phyloP scores from a whole-genome alignment of 1,140 invertebrate genomes.

The Odontomachus brunneus region DNA sequence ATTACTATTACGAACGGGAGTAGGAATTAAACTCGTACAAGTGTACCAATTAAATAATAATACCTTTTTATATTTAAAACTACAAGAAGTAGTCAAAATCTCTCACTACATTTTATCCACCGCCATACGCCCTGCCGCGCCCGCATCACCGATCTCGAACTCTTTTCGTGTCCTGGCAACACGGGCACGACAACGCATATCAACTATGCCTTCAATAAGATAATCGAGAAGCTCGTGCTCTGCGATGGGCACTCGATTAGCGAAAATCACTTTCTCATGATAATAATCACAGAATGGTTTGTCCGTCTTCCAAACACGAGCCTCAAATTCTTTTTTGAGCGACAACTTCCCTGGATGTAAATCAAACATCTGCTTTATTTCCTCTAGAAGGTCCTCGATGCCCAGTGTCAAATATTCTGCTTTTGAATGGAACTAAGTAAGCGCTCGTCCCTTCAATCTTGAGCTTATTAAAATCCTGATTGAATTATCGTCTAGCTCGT shows the following conservation, averaged over 20 bases:
- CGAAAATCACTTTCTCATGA: slow-evolving; percentile 2
- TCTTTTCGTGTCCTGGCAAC: too few species aligned
- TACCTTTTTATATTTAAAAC: too few species aligned
- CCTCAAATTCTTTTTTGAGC: background rate
- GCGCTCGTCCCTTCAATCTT: background rate
- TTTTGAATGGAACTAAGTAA: background rate
- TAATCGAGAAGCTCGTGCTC: slow-evolving; percentile 4
- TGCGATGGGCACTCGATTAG: background rate
- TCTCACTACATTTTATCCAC: too few species aligned
- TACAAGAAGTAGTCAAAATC: too few species aligned
- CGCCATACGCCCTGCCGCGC: too few species aligned
- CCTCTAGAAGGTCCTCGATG: background rate
- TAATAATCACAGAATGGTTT: slow-evolving; percentile 13
- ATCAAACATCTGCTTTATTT: background rate
- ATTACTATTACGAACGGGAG: too few species aligned
- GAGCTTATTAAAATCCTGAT: background rate
- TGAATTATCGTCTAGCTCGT: background rate
- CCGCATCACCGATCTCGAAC: too few species aligned
- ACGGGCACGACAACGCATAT: too few species aligned
- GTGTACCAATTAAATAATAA: too few species aligned
- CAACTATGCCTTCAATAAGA: background rate
- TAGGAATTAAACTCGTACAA: too few species aligned
- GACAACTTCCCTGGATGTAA: background rate
- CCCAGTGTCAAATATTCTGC: background rate
- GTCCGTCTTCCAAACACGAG: background rate